Evolutionary conservation across 2,797 vertebrate species (phyloP).

Genomic region (Babyrousa celebensis): DNA sequence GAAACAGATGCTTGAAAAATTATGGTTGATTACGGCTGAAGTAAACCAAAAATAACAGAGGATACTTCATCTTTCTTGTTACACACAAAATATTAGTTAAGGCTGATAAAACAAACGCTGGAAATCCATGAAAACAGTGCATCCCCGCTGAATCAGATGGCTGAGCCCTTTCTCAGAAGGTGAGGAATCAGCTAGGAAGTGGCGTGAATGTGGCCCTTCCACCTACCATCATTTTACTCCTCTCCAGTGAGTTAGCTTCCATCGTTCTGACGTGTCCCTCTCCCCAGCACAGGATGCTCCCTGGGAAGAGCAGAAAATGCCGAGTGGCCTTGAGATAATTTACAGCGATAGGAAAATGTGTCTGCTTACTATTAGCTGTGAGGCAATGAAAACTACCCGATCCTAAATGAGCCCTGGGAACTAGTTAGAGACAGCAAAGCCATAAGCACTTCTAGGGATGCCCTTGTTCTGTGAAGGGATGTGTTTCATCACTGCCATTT

Average conservation of each 20-base stretch:
- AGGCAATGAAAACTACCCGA: background rate
- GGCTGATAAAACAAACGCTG: slow-evolving; percentile 86
- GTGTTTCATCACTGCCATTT: accelerated
- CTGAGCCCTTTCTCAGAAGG: accelerated
- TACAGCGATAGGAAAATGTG: background rate
- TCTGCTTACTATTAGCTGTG: background rate
- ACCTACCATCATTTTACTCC: background rate
- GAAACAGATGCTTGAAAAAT: slow-evolving; percentile 88
- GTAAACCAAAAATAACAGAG: slow-evolving; percentile 86
- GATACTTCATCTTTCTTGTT: slow-evolving; percentile 72
- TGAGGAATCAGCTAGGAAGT: background rate
- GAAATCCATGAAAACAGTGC: slow-evolving; percentile 74
- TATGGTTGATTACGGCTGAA: slow-evolving; percentile 81
- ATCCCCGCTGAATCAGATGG: background rate
- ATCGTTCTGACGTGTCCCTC: background rate
- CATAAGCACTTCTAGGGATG: accelerated
- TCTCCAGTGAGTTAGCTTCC: background rate
- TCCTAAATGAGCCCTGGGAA: background rate
- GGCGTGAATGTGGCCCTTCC: background rate
- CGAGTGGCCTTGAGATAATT: background rate
- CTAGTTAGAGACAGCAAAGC: background rate
- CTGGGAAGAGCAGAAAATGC: background rate
- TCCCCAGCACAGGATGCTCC: background rate
- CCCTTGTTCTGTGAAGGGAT: background rate
- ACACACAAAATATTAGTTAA: slow-evolving; percentile 84